Evolutionary conservation across 2,888 invertebrate genomes (phyloP), one percentile per base, ranked within the genome.

Genomic region (Anoncus sp.): DNA sequence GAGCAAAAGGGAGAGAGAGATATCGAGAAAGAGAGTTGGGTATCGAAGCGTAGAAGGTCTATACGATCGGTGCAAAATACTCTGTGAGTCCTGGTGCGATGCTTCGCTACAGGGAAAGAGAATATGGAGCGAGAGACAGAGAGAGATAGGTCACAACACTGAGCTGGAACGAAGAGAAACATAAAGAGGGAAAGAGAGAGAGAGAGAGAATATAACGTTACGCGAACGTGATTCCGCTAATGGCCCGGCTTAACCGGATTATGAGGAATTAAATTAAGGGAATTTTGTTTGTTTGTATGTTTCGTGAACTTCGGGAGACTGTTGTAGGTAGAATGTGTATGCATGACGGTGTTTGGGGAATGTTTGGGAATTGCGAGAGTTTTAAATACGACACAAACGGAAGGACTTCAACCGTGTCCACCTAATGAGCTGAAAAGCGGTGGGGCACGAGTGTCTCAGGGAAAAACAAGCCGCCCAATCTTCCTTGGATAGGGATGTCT

Each of bases 211-310:
- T 63, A 67, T 78, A 73, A 75, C 81, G 79, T 59, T 76, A 67
- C 71, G 72, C 73, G 66, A 80, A 81, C 80, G 66, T 63, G 75
- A 57, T 74, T 60, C 77, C 82, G 86, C 86, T 88, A 88, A 89
- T 87, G 85, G 86, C 79, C n/a, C 83, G 80, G 85, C 86, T 89
- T 87, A 87, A 88, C 84, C 83, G 84, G 85, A 88, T 89, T 88
- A 88, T 84, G 85, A 85, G 81, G 84, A 87, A 89, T 88, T 86
- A 84, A 88, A 88, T 87, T 85, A 84, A 83, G 84, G 85, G 81
- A 86, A 85, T 86, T 78, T 72, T 79, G 85, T 83, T 85, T 84
- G 83, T 84, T 88, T 85, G 83, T 84, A 87, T 85, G 86, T 85
- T 86, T 84, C 81, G 81, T 14, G 57, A 62, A 73, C 76, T 76